Evolutionary conservation across 2,888 invertebrate species (phyloP).

Genomic region (Acleris sparsana): DNA sequence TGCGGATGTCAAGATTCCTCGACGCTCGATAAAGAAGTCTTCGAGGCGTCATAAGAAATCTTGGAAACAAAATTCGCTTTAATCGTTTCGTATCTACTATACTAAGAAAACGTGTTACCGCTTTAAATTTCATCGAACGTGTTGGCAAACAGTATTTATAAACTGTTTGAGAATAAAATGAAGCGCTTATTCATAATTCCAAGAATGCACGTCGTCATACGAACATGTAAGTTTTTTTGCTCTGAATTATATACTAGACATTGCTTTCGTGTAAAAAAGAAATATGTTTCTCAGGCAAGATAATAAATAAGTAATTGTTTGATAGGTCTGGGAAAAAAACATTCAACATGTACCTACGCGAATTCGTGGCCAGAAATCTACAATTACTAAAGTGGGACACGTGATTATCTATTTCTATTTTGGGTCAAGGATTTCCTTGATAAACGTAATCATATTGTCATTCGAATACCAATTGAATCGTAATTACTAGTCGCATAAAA

Average conservation of each 20-base stretch:
- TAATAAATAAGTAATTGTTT: no score
- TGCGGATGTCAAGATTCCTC: slow-evolving; percentile 26
- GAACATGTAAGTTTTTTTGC: slow-evolving; percentile 19
- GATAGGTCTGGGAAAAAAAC: no score
- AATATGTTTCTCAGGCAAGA: no score
- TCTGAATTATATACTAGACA: slow-evolving; percentile 7
- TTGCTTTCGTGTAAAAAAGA: no score
- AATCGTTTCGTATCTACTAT: neutral
- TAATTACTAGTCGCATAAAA: neutral
- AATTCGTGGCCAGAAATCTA: neutral
- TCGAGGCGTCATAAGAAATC: neutral
- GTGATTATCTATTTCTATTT: slow-evolving; percentile 52
- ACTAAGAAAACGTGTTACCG: neutral
- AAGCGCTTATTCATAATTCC: slow-evolving; percentile 11
- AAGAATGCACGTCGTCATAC: slow-evolving; percentile 20
- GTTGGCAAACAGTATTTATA: slow-evolving; percentile 3
- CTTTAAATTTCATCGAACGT: slow-evolving; percentile 4
- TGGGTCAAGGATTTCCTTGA: slow-evolving; percentile 53
- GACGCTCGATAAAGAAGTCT: slow-evolving; percentile 7
- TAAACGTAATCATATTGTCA: slow-evolving; percentile 35
- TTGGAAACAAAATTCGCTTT: neutral
- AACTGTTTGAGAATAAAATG: slow-evolving; percentile 5
- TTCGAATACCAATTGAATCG: slow-evolving; percentile 25
- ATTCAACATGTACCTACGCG: neutral
- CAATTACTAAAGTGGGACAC: slow-evolving; percentile 42